phyloP scores from a whole-genome alignment of 2,113 vertebrate species.

The Alethe diademata region DNA sequence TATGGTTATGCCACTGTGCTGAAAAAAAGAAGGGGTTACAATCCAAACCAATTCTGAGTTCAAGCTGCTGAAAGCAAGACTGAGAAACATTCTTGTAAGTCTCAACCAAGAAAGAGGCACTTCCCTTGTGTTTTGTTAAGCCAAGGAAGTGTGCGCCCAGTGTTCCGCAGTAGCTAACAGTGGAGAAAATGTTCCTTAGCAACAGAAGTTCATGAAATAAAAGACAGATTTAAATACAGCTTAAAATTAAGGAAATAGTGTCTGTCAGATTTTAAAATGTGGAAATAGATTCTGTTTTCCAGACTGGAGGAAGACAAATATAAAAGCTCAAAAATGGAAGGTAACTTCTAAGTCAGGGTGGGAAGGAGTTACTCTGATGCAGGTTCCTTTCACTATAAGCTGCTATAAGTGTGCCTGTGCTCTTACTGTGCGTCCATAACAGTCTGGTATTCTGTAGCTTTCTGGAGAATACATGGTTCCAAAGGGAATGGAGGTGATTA shows the following conservation, averaged over 20 bases:
- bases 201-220: neutral
- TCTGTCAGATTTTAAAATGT: neutral
- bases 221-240: neutral
- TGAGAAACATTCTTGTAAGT: neutral
- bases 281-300: neutral
- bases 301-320: neutral
- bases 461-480: neutral
- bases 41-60: neutral
- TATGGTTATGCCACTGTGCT: neutral
- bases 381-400: accelerated
- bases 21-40: neutral
- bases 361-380: neutral
- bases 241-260: neutral
- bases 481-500: neutral
- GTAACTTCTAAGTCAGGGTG: neutral
- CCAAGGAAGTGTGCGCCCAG: neutral
- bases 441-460: neutral
- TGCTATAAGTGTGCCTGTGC: neutral
- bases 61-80: neutral
- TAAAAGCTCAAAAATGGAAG: neutral
- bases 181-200: neutral
- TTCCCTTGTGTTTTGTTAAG: neutral
- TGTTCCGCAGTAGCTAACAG: neutral
- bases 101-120: neutral
- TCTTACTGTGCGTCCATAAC: neutral